These are phyloP conservation scores for Parus major DNA, from an alignment of 2,113 vertebrate genomes.

Conservation along the genomic window DNA sequence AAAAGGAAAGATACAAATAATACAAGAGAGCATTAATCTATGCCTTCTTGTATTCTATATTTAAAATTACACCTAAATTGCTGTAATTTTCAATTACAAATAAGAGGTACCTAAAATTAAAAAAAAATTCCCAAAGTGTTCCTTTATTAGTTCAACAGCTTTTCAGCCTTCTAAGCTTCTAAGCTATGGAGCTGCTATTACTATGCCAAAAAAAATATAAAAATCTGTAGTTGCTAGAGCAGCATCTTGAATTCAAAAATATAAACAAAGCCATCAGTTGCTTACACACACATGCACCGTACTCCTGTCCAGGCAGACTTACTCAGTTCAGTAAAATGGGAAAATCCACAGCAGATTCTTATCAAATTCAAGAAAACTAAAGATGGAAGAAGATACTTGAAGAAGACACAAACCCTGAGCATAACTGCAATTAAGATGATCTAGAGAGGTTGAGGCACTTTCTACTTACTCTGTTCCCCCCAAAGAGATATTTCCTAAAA, in stretches of 20 bases:
- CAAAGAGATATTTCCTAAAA: neutral
- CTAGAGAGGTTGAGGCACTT: neutral
- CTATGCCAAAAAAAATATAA: too few relatives aligned
- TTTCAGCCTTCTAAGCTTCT: neutral
- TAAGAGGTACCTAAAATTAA: neutral
- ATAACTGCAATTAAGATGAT: neutral
- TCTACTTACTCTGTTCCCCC: fast-evolving
- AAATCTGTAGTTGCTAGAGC: neutral
- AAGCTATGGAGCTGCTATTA: neutral
- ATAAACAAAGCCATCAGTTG: neutral
- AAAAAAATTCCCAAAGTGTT: neutral
- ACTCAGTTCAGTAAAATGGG: neutral
- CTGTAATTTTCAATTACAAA: neutral
- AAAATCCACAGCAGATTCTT: neutral
- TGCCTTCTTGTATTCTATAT: neutral
- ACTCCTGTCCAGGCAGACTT: neutral
- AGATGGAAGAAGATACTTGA: neutral
- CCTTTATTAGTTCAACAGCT: neutral
- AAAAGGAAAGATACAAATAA: neutral
- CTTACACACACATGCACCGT: neutral
- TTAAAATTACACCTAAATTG: neutral
- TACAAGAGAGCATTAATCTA: neutral
- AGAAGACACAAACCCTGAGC: neutral
- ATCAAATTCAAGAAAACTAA: neutral
- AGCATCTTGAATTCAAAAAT: neutral